Percentiles rank a stretch among this genome's conserved stretches.
Evolutionary conservation across 2,797 vertebrate species (phyloP).

Genomic region (Xenentodon cancila): DNA sequence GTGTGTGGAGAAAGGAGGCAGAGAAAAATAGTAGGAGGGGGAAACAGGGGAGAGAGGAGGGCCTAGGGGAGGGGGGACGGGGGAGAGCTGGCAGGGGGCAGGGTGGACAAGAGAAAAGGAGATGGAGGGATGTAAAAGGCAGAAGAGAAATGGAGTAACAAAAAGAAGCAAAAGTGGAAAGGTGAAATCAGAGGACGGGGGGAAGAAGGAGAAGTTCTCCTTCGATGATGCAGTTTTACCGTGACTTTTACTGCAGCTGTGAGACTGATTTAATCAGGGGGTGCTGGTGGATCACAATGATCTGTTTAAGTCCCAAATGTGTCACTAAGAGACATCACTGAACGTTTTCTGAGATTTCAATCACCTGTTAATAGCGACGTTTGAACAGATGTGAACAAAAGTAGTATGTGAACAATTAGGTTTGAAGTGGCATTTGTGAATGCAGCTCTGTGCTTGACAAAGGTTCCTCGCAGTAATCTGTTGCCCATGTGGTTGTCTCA

Average conservation of each 20-base stretch:
- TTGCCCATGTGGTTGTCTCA: too few species aligned
- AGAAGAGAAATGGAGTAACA: conserved; percentile 21
- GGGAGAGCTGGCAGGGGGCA: conserved; percentile 2
- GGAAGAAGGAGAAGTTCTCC: conserved; percentile 45
- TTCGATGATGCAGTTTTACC: conserved; percentile 75
- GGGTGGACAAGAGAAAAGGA: conserved; percentile 31
- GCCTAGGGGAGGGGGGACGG: not conserved
- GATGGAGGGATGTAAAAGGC: conserved; percentile 45
- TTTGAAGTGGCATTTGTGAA: not conserved
- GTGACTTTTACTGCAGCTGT: conserved; percentile 66
- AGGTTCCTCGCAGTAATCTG: too few species aligned
- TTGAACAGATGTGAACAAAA: not conserved
- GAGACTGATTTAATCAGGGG: conserved; percentile 48
- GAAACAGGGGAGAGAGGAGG: conserved; percentile 20
- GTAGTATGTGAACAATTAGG: not conserved
- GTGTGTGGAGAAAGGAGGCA: conserved; percentile 27
- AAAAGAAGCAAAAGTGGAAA: conserved; percentile 31
- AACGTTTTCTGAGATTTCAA: conserved; percentile 5
- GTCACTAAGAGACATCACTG: conserved; percentile 29
- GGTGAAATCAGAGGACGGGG: conserved; percentile 27
- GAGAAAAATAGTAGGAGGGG: conserved; percentile 37
- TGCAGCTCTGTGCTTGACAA: not conserved
- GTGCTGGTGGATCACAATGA: conserved; percentile 44
- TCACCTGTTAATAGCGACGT: not conserved
- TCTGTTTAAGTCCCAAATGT: conserved; percentile 31